phyloP scores from a whole-genome alignment of 1,140 invertebrate genomes.

The Monochamus saltuarius region DNA sequence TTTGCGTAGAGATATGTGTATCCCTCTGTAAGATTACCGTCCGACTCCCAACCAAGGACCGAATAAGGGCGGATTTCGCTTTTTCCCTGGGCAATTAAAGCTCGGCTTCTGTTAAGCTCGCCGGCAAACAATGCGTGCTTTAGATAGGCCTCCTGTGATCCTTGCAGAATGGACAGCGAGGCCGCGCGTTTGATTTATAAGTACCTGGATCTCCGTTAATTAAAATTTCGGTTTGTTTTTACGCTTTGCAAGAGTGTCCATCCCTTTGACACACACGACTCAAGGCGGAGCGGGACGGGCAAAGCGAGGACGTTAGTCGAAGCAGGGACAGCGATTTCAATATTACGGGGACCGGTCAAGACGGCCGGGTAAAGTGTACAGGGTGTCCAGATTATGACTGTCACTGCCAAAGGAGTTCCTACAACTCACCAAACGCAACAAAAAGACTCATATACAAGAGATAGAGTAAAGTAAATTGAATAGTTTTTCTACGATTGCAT shows the following conservation, averaged over 20 bases:
- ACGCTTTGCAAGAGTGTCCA: slow-evolving; percentile 22
- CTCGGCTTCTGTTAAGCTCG: slow-evolving; percentile 39
- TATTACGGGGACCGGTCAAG: too few species aligned
- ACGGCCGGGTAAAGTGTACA: too few species aligned
- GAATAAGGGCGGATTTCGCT: slow-evolving; percentile 31
- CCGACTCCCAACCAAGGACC: slow-evolving; percentile 16
- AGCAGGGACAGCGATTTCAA: too few species aligned
- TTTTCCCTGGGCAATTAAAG: slow-evolving; percentile 37
- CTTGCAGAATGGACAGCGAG: slow-evolving; percentile 36
- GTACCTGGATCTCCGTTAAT: slow-evolving; percentile 44
- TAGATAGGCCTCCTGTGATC: slow-evolving; percentile 35
- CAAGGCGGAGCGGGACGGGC: slow-evolving; percentile 6
- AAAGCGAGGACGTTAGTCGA: too few species aligned
- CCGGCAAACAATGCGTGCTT: slow-evolving; percentile 40
- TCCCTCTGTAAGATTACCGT: slow-evolving; percentile 36
- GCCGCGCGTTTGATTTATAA: slow-evolving; percentile 41
- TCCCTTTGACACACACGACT: slow-evolving; percentile 19
- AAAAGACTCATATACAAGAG: too few species aligned
- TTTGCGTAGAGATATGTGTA: slow-evolving; percentile 47
- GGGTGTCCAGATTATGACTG: too few species aligned
- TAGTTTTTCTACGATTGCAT: too few species aligned
- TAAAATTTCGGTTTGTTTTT: slow-evolving; percentile 46
- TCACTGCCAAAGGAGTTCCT: too few species aligned
- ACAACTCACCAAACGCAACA: too few species aligned
- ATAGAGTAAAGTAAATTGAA: too few species aligned